Percentiles rank a stretch among this genome's conserved stretches.
Conservation (phyloP, 2,888 invertebrate species). For the Nineta flava region DNA sequence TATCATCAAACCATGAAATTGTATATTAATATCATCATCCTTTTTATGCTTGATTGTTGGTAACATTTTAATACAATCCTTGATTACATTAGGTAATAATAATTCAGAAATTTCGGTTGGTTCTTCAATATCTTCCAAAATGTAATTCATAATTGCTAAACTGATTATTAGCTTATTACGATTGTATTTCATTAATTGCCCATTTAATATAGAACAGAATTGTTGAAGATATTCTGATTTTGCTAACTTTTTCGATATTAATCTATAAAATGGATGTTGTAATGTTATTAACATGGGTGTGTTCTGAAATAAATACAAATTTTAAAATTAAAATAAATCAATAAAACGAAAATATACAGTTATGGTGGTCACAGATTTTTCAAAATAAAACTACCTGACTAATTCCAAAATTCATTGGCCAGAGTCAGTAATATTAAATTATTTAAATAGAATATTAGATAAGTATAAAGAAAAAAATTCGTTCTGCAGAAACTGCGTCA, state of each 20-base stretch:
- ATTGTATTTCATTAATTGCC: conserved; percentile 32
- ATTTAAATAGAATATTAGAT: too few relatives aligned
- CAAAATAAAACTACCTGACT: too few relatives aligned
- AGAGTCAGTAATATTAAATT: too few relatives aligned
- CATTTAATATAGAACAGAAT: conserved; percentile 40
- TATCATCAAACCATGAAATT: conserved; percentile 37
- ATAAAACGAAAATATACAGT: too few relatives aligned
- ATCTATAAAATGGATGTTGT: conserved; percentile 47
- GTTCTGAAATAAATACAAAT: conserved; percentile 28
- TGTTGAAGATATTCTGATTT: conserved; percentile 31
- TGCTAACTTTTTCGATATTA: conserved; percentile 37
- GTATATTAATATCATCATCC: conserved; percentile 38
- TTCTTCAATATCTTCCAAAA: conserved; percentile 33
- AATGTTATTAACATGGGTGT: conserved; percentile 38
- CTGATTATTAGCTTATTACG: conserved; percentile 42
- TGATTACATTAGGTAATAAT: conserved; percentile 46
- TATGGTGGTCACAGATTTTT: too few relatives aligned
- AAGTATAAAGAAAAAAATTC: too few relatives aligned
- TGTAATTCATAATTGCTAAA: conserved; percentile 38
- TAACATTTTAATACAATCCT: conserved; percentile 28
- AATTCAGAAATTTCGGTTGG: conserved; percentile 37
- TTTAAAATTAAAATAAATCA: too few relatives aligned
- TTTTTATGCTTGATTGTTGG: conserved; percentile 26
- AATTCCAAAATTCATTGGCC: too few relatives aligned
- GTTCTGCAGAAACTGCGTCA: too few relatives aligned